Evolutionary conservation across 2,797 vertebrate genomes (phyloP).

Genomic region (Helarctos malayanus): DNA sequence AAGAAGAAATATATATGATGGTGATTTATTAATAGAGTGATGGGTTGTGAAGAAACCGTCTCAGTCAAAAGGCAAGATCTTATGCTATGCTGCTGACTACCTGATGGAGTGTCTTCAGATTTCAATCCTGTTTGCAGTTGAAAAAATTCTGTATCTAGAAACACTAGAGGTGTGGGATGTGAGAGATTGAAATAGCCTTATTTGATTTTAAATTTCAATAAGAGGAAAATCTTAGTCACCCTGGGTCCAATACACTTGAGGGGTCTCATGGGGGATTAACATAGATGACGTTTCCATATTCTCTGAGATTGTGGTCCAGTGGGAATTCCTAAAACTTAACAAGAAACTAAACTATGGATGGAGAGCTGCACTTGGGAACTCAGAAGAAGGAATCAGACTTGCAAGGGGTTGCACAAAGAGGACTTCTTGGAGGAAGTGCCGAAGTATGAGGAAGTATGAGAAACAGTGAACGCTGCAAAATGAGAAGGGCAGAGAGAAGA

Average conservation of each 20-base stretch:
- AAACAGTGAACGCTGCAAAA: neutral
- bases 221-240: neutral
- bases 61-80: neutral
- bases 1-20: neutral
- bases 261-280: neutral
- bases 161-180: neutral
- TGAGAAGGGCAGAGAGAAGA: too few relatives aligned
- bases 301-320: neutral
- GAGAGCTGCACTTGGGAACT: neutral
- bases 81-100: neutral
- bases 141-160: neutral
- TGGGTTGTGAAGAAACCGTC: neutral
- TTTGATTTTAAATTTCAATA: neutral
- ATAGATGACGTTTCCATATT: neutral
- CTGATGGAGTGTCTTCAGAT: neutral
- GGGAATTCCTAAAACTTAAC: neutral
- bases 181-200: neutral
- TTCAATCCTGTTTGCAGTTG: neutral
- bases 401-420: neutral
- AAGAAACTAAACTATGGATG: neutral
- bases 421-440: neutral
- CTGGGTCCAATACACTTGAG: neutral
- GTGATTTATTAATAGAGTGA: too few relatives aligned
- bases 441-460: neutral
- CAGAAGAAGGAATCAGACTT: neutral